phyloP scores from a whole-genome alignment of 2,797 vertebrate genomes.

The Gallinago nigripennis region DNA sequence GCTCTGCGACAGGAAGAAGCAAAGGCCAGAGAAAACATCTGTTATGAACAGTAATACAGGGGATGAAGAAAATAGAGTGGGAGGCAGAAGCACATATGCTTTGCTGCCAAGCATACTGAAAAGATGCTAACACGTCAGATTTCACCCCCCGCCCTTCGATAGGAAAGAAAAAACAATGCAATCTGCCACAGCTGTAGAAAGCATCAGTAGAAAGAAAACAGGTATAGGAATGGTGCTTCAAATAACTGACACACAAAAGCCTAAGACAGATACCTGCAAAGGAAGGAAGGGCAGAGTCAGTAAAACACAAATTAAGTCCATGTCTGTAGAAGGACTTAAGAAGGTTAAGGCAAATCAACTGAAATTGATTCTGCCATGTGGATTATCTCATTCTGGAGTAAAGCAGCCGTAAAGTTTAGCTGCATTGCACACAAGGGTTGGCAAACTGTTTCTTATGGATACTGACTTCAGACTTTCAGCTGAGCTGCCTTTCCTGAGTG shows the following conservation, averaged over 20 bases:
- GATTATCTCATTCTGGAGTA: not conserved
- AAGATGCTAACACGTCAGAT: not conserved
- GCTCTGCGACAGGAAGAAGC: not conserved
- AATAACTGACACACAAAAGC: not conserved
- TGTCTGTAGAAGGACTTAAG: not conserved
- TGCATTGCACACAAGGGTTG: not conserved
- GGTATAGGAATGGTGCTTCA: not conserved
- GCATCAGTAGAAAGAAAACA: not conserved
- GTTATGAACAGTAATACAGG: not conserved
- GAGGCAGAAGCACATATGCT: slow-evolving; percentile 1
- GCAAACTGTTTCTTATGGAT: not conserved
- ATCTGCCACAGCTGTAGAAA: slow-evolving; percentile 47
- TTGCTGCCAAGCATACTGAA: slow-evolving; percentile 28
- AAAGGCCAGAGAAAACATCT: slow-evolving; percentile 56
- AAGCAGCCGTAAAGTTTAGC: not conserved
- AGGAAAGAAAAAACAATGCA: slow-evolving; percentile 26
- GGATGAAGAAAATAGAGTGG: not conserved
- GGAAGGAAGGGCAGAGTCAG: not conserved
- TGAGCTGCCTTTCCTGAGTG: not conserved
- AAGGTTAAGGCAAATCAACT: not conserved
- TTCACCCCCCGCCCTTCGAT: not conserved
- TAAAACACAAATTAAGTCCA: not conserved
- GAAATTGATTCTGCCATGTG: not conserved
- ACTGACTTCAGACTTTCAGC: not conserved
- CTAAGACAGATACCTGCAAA: not conserved